phyloP scores from a whole-genome alignment of 2,797 vertebrate genomes.

The Geotrypetes seraphini region DNA sequence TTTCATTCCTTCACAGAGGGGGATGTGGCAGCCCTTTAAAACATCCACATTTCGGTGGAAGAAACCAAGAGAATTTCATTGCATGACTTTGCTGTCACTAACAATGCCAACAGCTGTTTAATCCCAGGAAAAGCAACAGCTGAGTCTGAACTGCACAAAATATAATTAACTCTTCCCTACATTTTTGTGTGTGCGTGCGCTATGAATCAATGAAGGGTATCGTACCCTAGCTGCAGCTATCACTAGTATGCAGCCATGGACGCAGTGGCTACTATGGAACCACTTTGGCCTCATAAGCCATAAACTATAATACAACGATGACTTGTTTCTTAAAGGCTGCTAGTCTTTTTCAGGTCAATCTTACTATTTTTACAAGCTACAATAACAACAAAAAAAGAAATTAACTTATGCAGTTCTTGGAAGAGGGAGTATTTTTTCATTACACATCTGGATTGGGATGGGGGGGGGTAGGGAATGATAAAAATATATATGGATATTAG shows the following conservation, averaged over 20 bases:
- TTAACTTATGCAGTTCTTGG: too few relatives aligned
- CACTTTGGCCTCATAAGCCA: slow-evolving; percentile 16
- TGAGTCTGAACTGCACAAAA: slow-evolving; percentile 52
- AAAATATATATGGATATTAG: too few relatives aligned
- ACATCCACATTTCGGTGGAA: slow-evolving; percentile 57
- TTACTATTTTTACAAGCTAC: slow-evolving; percentile 17
- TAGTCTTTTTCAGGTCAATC: slow-evolving; percentile 7
- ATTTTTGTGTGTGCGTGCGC: not conserved
- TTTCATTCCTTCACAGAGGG: slow-evolving; percentile 65
- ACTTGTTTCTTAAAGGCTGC: slow-evolving; percentile 1
- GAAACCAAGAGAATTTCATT: slow-evolving; percentile 60
- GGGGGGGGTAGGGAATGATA: too few relatives aligned
- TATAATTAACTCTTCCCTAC: slow-evolving; percentile 40
- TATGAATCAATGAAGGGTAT: slow-evolving; percentile 18
- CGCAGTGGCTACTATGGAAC: not conserved
- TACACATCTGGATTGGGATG: too few relatives aligned
- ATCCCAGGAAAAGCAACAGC: slow-evolving; percentile 77
- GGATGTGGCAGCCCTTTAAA: slow-evolving; percentile 53
- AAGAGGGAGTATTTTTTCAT: too few relatives aligned
- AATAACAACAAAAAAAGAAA: too few relatives aligned
- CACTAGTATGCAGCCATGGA: slow-evolving; percentile 10
- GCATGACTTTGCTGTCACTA: slow-evolving; percentile 75
- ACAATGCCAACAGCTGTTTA: slow-evolving; percentile 75
- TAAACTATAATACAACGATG: too few relatives aligned
- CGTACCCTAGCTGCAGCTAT: slow-evolving; percentile 5